Percentiles rank a stretch among this genome's conserved stretches.
phyloP scores from a whole-genome alignment of 2,113 vertebrate species.

The Halcyon senegalensis region DNA sequence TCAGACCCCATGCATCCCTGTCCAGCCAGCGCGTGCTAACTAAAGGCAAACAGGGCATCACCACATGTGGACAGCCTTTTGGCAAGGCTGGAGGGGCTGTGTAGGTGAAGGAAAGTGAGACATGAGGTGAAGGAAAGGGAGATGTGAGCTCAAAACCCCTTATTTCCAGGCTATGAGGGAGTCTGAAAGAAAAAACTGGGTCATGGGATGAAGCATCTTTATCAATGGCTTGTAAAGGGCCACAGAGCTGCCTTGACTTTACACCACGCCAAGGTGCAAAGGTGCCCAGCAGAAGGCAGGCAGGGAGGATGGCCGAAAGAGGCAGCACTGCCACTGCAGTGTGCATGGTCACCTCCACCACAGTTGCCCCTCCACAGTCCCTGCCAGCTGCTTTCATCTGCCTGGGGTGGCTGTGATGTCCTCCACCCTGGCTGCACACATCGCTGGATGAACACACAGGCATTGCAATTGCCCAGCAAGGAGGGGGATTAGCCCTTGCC shows the following conservation, averaged over 20 bases:
- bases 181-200: not conserved
- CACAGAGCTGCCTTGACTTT: not conserved
- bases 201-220: not conserved
- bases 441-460: not conserved
- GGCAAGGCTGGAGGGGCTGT: not conserved
- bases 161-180: not conserved
- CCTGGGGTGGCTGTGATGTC: fast-evolving
- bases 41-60: not conserved
- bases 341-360: not conserved
- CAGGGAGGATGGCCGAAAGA: not conserved
- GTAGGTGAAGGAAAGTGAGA: not conserved
- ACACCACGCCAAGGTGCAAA: not conserved
- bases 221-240: not conserved
- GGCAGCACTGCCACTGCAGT: not conserved
- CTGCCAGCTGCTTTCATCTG: not conserved
- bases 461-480: fast-evolving
- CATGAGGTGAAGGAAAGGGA: not conserved
- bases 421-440: not conserved
- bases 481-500: not conserved
- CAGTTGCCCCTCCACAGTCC: not conserved
- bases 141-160: not conserved
- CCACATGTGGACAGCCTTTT: not conserved
- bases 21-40: not conserved
- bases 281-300: not conserved
- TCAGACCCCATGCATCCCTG: not conserved